Evolutionary conservation across 2,113 vertebrate genomes (phyloP).

Genomic region (Sigmodon hispidus): DNA sequence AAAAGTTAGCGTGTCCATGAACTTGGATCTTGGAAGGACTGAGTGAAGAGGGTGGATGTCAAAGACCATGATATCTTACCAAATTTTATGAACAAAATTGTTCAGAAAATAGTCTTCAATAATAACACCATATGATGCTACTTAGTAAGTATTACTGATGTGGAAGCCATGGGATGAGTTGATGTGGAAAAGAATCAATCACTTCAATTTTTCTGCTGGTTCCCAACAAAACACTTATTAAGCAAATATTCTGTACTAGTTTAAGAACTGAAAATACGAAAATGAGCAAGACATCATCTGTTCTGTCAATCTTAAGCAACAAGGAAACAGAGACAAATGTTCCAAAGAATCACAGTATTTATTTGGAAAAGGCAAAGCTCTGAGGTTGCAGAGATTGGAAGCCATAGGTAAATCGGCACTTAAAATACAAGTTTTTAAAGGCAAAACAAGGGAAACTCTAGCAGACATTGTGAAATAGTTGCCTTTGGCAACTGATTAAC

Average conservation of each 20-base stretch:
- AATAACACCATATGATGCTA: constrained; percentile 65
- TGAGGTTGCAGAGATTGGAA: neutral
- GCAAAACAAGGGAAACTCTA: neutral
- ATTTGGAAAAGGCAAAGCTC: neutral
- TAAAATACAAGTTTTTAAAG: neutral
- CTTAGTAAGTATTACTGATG: constrained; percentile 69
- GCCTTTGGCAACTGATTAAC: neutral
- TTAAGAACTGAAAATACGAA: constrained; percentile 29
- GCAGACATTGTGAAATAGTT: neutral
- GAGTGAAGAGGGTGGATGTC: neutral
- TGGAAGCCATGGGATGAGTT: constrained; percentile 59
- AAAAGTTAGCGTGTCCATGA: constrained; percentile 5
- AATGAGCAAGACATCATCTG: neutral
- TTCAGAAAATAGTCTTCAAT: constrained; percentile 68
- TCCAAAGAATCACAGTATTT: neutral
- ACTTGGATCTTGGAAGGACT: neutral
- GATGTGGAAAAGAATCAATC: neutral
- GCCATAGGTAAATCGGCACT: neutral
- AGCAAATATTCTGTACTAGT: neutral
- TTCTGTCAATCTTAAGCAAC: neutral
- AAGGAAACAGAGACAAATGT: neutral
- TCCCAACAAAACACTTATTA: constrained; percentile 43
- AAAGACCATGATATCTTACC: constrained; percentile 51
- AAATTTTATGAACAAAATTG: constrained; percentile 27
- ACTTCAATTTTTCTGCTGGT: constrained; percentile 43